These are phyloP conservation scores for Drosophila multiciliata DNA, from an alignment of 2,888 invertebrate species.

Conservation along the genomic window DNA sequence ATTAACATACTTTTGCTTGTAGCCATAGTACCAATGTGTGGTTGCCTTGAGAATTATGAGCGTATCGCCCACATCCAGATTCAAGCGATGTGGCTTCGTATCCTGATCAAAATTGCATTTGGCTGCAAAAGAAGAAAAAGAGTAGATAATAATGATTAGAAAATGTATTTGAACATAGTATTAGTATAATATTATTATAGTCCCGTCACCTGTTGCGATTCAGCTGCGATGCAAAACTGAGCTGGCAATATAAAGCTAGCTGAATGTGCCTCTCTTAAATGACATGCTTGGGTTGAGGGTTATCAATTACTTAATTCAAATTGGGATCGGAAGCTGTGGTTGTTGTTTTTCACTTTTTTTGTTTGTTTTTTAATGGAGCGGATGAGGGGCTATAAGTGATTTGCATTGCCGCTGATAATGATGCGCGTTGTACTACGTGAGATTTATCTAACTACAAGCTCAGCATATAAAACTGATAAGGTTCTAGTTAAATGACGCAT, in stretches of 20 bases:
- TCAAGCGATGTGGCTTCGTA: constrained; percentile 84
- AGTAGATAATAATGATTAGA: constrained; percentile 13
- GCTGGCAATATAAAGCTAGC: constrained; percentile 27
- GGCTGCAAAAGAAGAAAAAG: constrained; percentile 69
- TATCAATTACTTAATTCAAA: constrained; percentile 67
- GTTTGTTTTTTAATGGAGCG: constrained; percentile 10
- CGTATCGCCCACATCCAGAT: constrained; percentile 84
- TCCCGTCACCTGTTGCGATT: constrained; percentile 40
- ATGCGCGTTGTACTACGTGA: constrained; percentile 58
- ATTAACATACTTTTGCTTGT: constrained; percentile 83
- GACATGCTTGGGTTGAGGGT: constrained; percentile 62
- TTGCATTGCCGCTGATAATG: constrained; percentile 31
- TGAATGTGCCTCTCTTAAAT: constrained; percentile 8
- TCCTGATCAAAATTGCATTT: constrained; percentile 85
- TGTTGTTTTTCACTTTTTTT: background rate
- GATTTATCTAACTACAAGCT: constrained; percentile 53
- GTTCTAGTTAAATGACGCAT: constrained; percentile 65
- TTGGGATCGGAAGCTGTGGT: constrained; percentile 36
- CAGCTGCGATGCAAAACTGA: constrained; percentile 40
- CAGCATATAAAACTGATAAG: constrained; percentile 41
- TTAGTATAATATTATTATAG: background rate
- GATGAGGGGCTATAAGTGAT: constrained; percentile 28
- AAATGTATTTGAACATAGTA: background rate
- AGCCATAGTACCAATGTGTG: constrained; percentile 85
- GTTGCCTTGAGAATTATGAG: constrained; percentile 84